These are phyloP conservation scores for Drosophila equinoxialis DNA, from an alignment of 1,140 invertebrate genomes.

Conservation along the genomic window DNA sequence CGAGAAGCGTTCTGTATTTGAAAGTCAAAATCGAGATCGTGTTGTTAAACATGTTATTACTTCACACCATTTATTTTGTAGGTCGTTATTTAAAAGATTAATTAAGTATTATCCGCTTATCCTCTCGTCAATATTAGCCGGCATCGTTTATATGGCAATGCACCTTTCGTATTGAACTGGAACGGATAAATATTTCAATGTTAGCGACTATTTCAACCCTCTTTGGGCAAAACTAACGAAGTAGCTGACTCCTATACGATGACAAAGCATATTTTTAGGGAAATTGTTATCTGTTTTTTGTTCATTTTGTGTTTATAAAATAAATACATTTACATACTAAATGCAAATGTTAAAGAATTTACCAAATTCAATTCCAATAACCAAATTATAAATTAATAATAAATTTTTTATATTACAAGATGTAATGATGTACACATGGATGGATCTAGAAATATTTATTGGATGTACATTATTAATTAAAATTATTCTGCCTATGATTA, in stretches of 20 bases:
- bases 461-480: too few relatives aligned
- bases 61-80: constrained; percentile 31
- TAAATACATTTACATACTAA: too few relatives aligned
- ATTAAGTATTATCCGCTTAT: constrained; percentile 42
- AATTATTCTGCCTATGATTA: too few relatives aligned
- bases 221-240: neutral
- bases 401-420: too few relatives aligned
- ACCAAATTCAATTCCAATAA: too few relatives aligned
- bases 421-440: too few relatives aligned
- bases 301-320: too few relatives aligned
- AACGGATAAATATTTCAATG: constrained; percentile 1
- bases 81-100: constrained; percentile 24
- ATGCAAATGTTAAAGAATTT: too few relatives aligned
- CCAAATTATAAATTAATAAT: too few relatives aligned
- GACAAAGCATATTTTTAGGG: neutral
- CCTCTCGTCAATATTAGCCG: constrained; percentile 20
- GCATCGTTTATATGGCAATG: neutral
- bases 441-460: too few relatives aligned
- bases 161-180: constrained; percentile 6
- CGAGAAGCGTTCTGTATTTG: constrained; percentile 33
- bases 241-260: neutral
- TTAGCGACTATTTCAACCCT: constrained; percentile 19
- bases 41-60: constrained; percentile 55
- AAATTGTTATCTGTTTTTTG: too few relatives aligned
- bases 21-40: constrained; percentile 48